Evolutionary conservation across 2,797 vertebrate species (phyloP).

Genomic region (Gymnoscopelus microlampas): DNA sequence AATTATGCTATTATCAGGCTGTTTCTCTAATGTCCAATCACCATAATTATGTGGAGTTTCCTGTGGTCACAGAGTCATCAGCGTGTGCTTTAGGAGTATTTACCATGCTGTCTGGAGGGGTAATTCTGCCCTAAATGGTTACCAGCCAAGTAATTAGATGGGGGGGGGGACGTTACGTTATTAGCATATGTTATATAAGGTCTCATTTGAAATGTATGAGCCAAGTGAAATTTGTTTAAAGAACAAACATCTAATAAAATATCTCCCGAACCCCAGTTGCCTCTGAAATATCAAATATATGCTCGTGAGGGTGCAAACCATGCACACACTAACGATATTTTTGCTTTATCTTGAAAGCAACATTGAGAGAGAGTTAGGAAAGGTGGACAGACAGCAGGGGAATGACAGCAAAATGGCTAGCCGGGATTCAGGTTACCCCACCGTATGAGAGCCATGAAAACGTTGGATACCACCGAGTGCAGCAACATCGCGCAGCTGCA

Average conservation of each 20-base stretch:
- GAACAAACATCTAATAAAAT: neutral
- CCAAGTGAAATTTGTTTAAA: constrained; percentile 3
- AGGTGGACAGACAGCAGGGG: no score
- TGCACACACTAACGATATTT: no score
- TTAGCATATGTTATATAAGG: constrained; percentile 18
- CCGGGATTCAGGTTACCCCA: no score
- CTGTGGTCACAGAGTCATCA: constrained; percentile 64
- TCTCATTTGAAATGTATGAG: constrained; percentile 24
- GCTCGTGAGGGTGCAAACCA: no score
- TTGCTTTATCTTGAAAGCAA: no score
- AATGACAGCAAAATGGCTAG: no score
- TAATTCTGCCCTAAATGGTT: constrained; percentile 28
- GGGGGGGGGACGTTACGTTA: neutral
- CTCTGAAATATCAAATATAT: no score
- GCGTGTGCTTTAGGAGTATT: constrained; percentile 12
- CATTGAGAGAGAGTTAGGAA: no score
- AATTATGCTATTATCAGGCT: constrained; percentile 72
- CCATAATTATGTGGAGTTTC: constrained; percentile 69
- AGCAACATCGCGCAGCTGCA: no score
- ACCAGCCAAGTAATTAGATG: neutral
- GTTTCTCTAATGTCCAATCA: constrained; percentile 66
- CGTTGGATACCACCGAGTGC: no score
- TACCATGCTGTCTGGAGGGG: neutral
- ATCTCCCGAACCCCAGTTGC: no score
- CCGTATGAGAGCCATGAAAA: no score